phyloP scores from a whole-genome alignment of 2,888 invertebrate genomes.

The Blastobasis lacticolella region DNA sequence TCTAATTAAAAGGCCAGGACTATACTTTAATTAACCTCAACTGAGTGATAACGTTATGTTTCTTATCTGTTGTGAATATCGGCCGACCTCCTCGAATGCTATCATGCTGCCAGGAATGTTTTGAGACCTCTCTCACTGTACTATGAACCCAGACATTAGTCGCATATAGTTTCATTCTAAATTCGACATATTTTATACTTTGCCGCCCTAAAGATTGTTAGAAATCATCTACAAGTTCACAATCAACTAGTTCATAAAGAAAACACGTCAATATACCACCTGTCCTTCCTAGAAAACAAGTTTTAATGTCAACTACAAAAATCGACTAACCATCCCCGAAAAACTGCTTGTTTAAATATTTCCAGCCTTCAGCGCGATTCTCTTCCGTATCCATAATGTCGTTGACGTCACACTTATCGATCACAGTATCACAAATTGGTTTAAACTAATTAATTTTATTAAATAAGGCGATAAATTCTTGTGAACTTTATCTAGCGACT shows the following conservation, averaged over 20 bases:
- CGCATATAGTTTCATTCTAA: not conserved
- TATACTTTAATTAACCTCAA: not conserved
- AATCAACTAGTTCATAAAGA: conserved; percentile 23
- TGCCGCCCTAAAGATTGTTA: not conserved
- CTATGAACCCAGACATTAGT: not conserved
- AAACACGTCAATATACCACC: conserved; percentile 20
- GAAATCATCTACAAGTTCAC: not conserved
- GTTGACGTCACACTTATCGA: not conserved
- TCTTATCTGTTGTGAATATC: not conserved
- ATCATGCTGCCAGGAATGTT: too few species aligned
- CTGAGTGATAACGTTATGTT: not conserved
- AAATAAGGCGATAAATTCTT: too few species aligned
- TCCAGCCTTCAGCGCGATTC: conserved; percentile 67
- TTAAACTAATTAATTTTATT: not conserved
- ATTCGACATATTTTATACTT: not conserved
- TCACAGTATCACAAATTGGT: not conserved
- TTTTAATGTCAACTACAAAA: too few species aligned
- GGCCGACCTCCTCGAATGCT: too few species aligned
- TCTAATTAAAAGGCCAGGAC: not conserved
- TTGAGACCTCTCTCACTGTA: too few species aligned
- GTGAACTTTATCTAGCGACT: too few species aligned
- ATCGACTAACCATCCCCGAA: conserved; percentile 62
- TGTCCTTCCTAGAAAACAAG: conserved; percentile 23
- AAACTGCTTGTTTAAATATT: conserved; percentile 67
- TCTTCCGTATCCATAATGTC: conserved; percentile 47